Conservation (phyloP, 2,888 invertebrate species). For the Balanococcus diminutus region DNA sequence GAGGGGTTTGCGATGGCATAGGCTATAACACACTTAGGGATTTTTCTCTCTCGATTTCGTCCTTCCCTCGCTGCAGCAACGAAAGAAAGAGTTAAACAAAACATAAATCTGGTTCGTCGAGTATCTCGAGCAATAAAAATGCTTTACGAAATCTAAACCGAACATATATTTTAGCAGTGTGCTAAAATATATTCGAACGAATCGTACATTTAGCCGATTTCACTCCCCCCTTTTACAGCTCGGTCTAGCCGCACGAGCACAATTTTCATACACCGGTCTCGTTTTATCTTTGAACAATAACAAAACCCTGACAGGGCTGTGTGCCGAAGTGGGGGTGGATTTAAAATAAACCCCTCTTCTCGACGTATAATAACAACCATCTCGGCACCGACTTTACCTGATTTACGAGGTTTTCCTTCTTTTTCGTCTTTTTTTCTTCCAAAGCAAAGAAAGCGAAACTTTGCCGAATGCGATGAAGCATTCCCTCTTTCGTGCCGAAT, state of each 20-base stretch:
- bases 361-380: conserved; percentile 46
- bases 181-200: conserved; percentile 44
- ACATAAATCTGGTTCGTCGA: conserved; percentile 39
- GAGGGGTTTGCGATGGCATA: too few relatives aligned
- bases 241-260: background rate
- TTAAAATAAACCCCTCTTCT: conserved; percentile 42
- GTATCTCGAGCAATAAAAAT: conserved; percentile 41
- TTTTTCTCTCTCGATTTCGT: background rate
- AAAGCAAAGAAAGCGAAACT: conserved; percentile 7
- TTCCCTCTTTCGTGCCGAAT: background rate
- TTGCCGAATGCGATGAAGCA: conserved; percentile 23
- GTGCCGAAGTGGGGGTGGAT: background rate
- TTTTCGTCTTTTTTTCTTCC: background rate
- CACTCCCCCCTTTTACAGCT: background rate
- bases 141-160: conserved; percentile 30
- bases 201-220: conserved; percentile 45
- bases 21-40: background rate
- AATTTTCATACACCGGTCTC: conserved; percentile 39
- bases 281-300: conserved; percentile 39
- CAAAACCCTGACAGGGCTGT: background rate
- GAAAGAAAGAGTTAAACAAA: conserved; percentile 28
- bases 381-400: conserved; percentile 45
- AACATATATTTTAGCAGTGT: conserved; percentile 31
- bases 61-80: background rate
- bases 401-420: conserved; percentile 43